phyloP scores from a whole-genome alignment of 1,140 invertebrate genomes.

The Belonocnema kinseyi region DNA sequence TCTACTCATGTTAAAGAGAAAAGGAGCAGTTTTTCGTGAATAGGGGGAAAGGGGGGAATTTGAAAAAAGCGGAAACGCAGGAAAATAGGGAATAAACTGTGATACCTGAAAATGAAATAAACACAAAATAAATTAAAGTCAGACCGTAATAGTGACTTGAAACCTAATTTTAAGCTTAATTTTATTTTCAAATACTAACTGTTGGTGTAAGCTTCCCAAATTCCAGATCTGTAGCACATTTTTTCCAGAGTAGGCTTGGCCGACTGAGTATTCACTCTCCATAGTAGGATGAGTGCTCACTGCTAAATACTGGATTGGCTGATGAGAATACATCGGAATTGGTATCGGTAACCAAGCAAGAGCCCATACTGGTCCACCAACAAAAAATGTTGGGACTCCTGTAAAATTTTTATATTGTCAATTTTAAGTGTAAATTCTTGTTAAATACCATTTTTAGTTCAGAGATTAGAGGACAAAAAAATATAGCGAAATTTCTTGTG shows the following conservation, averaged over 20 bases:
- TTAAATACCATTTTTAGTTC: too few species aligned
- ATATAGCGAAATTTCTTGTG: too few species aligned
- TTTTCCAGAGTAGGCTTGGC: conserved; percentile 65
- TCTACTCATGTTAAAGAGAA: too few species aligned
- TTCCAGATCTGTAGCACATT: conserved; percentile 80
- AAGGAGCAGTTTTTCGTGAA: too few species aligned
- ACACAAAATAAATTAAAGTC: conserved; percentile 6
- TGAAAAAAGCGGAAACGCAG: too few species aligned
- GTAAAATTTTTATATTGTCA: conserved; percentile 34
- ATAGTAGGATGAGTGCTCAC: conserved; percentile 74
- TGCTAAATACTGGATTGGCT: conserved; percentile 76
- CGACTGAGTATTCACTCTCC: conserved; percentile 68
- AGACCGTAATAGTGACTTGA: background rate
- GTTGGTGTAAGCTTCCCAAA: conserved; percentile 71
- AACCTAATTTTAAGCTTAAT: background rate
- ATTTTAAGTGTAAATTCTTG: conserved; percentile 19
- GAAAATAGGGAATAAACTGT: too few species aligned
- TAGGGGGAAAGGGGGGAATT: too few species aligned
- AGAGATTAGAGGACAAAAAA: too few species aligned
- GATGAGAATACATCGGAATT: conserved; percentile 56
- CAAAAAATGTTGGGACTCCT: conserved; percentile 76
- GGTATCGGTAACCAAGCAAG: conserved; percentile 79
- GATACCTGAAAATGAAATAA: conserved; percentile 22
- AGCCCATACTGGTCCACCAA: conserved; percentile 79
- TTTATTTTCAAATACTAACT: conserved; percentile 53